These are phyloP conservation scores for Lacanobia oleracea DNA, from an alignment of 2,888 invertebrate species.

Conservation along the genomic window DNA sequence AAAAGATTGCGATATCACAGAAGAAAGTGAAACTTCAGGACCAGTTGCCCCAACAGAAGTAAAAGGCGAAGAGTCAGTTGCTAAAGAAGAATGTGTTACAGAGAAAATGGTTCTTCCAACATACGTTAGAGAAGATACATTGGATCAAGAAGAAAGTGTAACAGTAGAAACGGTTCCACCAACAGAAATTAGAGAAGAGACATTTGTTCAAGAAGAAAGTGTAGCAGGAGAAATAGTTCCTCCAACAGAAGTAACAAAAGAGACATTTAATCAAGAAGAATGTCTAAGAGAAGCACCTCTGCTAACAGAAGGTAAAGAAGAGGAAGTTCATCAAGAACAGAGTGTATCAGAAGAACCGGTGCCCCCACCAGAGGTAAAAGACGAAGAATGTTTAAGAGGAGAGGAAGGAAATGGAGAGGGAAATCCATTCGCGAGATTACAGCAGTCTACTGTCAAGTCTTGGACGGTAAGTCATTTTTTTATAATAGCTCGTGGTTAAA, in stretches of 20 bases:
- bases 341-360: neutral
- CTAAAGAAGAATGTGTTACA: neutral
- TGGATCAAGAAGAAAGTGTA: neutral
- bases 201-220: neutral
- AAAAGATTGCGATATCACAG: neutral
- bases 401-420: neutral
- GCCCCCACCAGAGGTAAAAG: neutral
- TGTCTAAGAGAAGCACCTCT: neutral
- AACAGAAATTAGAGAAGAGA: neutral
- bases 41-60: neutral
- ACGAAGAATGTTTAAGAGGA: neutral
- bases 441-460: slow-evolving; percentile 21
- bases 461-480: slow-evolving; percentile 40
- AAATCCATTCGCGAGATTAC: slow-evolving; percentile 31
- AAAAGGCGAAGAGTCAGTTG: neutral
- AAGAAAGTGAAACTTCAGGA: neutral
- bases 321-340: neutral
- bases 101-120: neutral
- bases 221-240: neutral
- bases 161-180: neutral
- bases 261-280: slow-evolving; percentile 3
- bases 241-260: neutral
- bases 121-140: neutral
- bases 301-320: neutral
- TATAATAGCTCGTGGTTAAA: no score